Percentiles rank a stretch among this genome's conserved stretches.
These are phyloP conservation scores for Muscicapa striata DNA, from an alignment of 2,797 vertebrate genomes.

Conservation along the genomic window DNA sequence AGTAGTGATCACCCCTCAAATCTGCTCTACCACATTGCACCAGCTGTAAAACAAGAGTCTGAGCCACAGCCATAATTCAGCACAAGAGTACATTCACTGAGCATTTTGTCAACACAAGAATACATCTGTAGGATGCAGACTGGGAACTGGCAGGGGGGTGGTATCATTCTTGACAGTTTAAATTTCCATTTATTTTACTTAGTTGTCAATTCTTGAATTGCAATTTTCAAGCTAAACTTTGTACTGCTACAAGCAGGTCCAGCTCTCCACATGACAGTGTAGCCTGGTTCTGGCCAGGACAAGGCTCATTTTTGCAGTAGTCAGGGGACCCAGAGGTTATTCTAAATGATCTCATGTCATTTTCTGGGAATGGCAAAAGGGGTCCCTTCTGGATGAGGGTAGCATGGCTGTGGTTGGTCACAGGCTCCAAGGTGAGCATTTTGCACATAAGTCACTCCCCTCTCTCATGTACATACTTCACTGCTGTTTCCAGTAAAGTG, in stretches of 20 bases:
- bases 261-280: not conserved
- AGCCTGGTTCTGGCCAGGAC: not conserved
- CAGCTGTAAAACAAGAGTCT: not conserved
- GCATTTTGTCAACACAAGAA: not conserved
- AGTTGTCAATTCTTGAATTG: not conserved
- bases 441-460: not conserved
- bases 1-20: not conserved
- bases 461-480: not conserved
- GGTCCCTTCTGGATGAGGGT: not conserved
- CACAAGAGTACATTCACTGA: not conserved
- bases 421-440: not conserved
- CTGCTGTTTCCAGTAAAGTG: not conserved
- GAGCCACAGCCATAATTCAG: not conserved
- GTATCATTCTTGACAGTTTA: not conserved
- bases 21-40: not conserved
- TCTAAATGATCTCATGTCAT: not conserved
- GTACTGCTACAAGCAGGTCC: not conserved
- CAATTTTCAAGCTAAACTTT: not conserved
- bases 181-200: not conserved
- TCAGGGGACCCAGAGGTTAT: not conserved
- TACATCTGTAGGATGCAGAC: not conserved
- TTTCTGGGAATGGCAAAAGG: not conserved
- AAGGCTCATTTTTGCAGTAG: not conserved
- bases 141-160: rapidly evolving
- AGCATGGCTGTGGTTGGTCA: not conserved